Base-by-base conservation (phyloP, 2,888 invertebrate species). In the Hermodice carunculata region DNA sequence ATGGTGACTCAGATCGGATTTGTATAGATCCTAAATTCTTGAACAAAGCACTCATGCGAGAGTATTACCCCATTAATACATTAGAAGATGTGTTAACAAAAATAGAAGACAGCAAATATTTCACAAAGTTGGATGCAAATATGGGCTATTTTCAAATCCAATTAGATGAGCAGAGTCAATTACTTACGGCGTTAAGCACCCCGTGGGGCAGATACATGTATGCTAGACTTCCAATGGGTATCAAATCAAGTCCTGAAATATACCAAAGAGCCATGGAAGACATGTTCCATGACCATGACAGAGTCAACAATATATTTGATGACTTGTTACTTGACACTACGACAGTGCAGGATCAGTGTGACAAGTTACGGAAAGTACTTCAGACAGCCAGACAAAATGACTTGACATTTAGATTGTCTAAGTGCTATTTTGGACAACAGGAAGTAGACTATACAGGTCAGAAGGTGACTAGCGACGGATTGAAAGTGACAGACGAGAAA, bases 261-360 rank as follows among this genome's bases (percentile, higher is more conserved):
- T 59, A 31, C 22, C 59, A 59, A 22, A 59, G 59, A 49, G 59
- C 59, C 8, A 59, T 59, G 46, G 34, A 29, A 31, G 59, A 59
- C 5, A 29, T 49, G 5, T 49, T 59, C 34, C 6, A 11, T 8
- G 59, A 28, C 24, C 24, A 49, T 6, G 22, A n/a, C 8, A 22
- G 24, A 6, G 46, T 59, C 8, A 22, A 14, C 6, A 49, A 19
- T 8, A 59, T 49, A 8, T 32, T 59, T 29, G 59, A 59, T 59
- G 49, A 59, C 32, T 19, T 59, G 11, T 31, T 59, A 34, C 11
- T 59, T 5, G 32, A 59, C 34, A 22, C 48, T 32, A 6, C 6
- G 6, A 31, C 46, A 29, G 6, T 49, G 17, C 29, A 11, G 19
- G 34, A 11, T 8, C 59, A 59, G 11, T n/a, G 26, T 49, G 19